These are phyloP conservation scores for Psittacula derbiana DNA, from an alignment of 2,797 vertebrate species.

Conservation along the genomic window DNA sequence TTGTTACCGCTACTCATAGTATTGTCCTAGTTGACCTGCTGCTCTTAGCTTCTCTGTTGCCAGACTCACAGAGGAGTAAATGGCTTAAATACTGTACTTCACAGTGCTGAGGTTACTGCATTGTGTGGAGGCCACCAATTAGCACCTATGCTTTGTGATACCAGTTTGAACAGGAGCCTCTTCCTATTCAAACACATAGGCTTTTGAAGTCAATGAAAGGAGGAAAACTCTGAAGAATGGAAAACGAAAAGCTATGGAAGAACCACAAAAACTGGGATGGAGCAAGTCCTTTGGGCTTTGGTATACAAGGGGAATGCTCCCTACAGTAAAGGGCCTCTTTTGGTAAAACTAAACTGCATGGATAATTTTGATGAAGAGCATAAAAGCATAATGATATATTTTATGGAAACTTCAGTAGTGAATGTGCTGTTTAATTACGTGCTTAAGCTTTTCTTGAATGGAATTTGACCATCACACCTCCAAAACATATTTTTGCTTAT, in stretches of 20 bases:
- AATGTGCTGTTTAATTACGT: background rate
- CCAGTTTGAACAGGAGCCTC: background rate
- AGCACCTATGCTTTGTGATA: background rate
- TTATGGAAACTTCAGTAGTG: background rate
- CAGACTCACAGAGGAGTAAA: background rate
- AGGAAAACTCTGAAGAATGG: background rate
- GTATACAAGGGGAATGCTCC: background rate
- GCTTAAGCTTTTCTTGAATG: background rate
- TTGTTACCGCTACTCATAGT: background rate
- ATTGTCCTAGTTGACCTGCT: background rate
- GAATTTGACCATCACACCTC: background rate
- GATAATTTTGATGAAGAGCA: background rate
- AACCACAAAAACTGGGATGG: background rate
- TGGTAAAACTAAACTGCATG: background rate
- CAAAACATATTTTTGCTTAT: background rate
- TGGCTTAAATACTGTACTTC: background rate
- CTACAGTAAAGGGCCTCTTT: background rate
- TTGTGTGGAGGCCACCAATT: background rate
- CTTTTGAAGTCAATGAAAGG: background rate
- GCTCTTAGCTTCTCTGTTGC: background rate
- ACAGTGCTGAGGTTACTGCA: background rate
- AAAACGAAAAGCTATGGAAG: background rate
- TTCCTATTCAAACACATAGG: background rate
- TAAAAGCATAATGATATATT: background rate
- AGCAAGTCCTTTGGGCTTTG: background rate